Conservation (phyloP, 2,113 vertebrate species). For the Antechinus flavipes region DNA sequence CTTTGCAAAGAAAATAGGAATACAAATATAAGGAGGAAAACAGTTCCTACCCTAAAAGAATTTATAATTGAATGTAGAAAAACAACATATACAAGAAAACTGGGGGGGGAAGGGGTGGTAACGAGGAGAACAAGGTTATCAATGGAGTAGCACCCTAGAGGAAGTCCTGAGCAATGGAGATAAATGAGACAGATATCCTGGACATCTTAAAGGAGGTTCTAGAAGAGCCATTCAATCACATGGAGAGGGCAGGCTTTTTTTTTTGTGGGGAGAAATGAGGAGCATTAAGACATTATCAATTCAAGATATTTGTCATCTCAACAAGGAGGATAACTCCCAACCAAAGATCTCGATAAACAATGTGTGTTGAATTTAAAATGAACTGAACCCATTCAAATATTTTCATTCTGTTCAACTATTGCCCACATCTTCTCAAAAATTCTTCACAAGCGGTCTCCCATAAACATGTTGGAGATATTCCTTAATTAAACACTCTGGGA, state of each 20-base stretch:
- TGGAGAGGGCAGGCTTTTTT: too few relatives aligned
- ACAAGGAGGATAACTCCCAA: background rate
- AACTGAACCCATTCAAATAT: background rate
- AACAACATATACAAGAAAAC: background rate
- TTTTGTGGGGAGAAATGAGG: background rate
- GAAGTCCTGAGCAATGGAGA: background rate
- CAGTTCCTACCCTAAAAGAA: too few relatives aligned
- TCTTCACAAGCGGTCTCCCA: background rate
- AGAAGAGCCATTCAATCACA: too few relatives aligned
- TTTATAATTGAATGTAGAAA: too few relatives aligned
- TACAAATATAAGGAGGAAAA: too few relatives aligned
- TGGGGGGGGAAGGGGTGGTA: background rate
- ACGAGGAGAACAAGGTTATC: background rate
- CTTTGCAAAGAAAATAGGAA: too few relatives aligned
- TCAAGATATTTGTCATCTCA: background rate
- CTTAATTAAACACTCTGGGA: background rate
- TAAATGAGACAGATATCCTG: background rate
- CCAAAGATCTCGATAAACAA: background rate
- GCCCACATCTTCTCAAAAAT: background rate
- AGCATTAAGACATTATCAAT: background rate
- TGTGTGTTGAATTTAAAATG: background rate
- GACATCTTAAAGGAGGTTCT: background rate
- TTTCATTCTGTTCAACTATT: background rate
- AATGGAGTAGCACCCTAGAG: background rate
- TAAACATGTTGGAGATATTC: background rate